phyloP scores from a whole-genome alignment of 2,888 invertebrate genomes.

The Schizotus pectinicornis region DNA sequence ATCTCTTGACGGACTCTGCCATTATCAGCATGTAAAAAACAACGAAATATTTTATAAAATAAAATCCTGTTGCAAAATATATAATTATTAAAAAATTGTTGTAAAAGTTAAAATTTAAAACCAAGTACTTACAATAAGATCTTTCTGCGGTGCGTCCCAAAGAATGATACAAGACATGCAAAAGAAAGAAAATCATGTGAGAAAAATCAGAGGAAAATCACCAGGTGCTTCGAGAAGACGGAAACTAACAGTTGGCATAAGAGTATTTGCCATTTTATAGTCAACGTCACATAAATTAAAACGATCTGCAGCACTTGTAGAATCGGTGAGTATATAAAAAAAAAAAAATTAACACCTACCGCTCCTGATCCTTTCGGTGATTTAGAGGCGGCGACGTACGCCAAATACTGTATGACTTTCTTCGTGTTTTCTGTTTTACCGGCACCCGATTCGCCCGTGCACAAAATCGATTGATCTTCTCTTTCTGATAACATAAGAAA shows the following conservation, averaged over 20 bases:
- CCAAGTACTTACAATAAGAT: conserved; percentile 58
- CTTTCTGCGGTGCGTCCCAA: conserved; percentile 56
- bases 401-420: conserved; percentile 99
- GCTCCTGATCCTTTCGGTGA: conserved; percentile 88
- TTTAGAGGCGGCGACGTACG: conserved; percentile 98
- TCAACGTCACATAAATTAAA: conserved; percentile 11
- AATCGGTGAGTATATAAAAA: background rate
- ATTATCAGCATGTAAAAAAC: conserved; percentile 56
- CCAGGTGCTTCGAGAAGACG: conserved; percentile 11
- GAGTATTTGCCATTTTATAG: conserved; percentile 13
- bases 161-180: conserved; percentile 51
- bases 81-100: conserved; percentile 5
- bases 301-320: conserved; percentile 3
- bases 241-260: background rate
- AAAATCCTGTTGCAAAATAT: too few species aligned
- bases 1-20: conserved; percentile 58
- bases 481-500: conserved; percentile 72
- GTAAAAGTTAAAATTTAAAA: conserved; percentile 33
- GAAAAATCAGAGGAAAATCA: conserved; percentile 27
- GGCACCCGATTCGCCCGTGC: conserved; percentile 99
- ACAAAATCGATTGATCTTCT: conserved; percentile 98
- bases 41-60: conserved; percentile 9
- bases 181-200: conserved; percentile 49
- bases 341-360: conserved; percentile 65
- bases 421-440: conserved; percentile 99